These are phyloP conservation scores for Meiosimyza decipiens DNA, from an alignment of 2,888 invertebrate genomes.

Conservation along the genomic window DNA sequence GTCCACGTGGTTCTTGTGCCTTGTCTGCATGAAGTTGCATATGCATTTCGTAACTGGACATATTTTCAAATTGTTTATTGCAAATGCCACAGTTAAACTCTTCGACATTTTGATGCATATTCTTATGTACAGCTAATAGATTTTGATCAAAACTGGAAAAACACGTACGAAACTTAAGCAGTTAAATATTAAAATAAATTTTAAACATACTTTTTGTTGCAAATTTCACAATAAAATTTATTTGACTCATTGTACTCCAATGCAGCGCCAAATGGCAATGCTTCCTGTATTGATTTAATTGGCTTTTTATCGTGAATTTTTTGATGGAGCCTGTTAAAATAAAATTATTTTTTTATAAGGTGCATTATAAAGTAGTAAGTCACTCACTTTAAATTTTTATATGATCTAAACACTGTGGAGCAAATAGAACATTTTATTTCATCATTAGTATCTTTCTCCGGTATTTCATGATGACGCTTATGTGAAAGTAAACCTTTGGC, in stretches of 20 bases:
- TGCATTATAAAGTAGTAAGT: neutral
- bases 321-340: slow-evolving; percentile 71
- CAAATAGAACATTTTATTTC: slow-evolving; percentile 71
- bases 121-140: slow-evolving; percentile 71
- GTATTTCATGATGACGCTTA: slow-evolving; percentile 39
- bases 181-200: neutral
- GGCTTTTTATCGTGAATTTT: slow-evolving; percentile 80
- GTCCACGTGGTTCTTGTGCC: slow-evolving; percentile 24
- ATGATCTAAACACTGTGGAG: slow-evolving; percentile 75
- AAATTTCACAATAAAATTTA: slow-evolving; percentile 69
- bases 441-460: neutral
- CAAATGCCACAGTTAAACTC: slow-evolving; percentile 75
- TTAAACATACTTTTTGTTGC: slow-evolving; percentile 66
- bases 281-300: slow-evolving; percentile 63
- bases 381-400: slow-evolving; percentile 69
- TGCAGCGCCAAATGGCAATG: slow-evolving; percentile 58
- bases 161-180: neutral
- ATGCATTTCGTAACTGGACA: slow-evolving; percentile 78
- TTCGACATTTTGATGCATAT: slow-evolving; percentile 72
- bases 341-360: neutral
- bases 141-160: slow-evolving; percentile 58
- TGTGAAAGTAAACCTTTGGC: slow-evolving; percentile 42
- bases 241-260: slow-evolving; percentile 59
- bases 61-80: slow-evolving; percentile 77
- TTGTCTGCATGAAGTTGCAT: slow-evolving; percentile 73